These are phyloP conservation scores for Hydractinia echinata DNA, from an alignment of 30 jellyfish, hydroid and myxozoan species.

Conservation along the genomic window DNA sequence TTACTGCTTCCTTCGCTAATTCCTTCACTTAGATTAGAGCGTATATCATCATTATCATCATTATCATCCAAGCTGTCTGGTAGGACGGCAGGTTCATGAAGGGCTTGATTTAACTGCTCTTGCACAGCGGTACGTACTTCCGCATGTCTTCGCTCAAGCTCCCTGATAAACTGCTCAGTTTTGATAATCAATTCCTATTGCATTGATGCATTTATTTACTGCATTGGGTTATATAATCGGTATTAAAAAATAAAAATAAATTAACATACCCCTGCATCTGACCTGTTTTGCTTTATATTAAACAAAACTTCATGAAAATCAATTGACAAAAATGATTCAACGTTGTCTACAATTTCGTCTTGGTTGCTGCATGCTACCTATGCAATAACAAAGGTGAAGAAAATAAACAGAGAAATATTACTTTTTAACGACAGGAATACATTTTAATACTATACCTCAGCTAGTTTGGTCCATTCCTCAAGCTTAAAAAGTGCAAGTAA, in stretches of 20 bases:
- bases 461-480: constrained; percentile 46
- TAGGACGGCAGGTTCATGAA: not conserved
- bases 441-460: constrained; percentile 36
- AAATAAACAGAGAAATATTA: no score
- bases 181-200: constrained; percentile 10
- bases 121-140: constrained; percentile 65
- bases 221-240: not conserved
- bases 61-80: constrained; percentile 35
- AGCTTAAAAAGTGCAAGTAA: constrained; percentile 24
- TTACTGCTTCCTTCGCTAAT: constrained; percentile 68
- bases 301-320: constrained; percentile 52
- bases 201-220: not conserved
- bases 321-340: constrained; percentile 52
- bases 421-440: not conserved
- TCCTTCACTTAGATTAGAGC: constrained; percentile 52
- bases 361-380: constrained; percentile 48
- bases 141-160: constrained; percentile 43
- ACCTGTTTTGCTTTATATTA: not conserved
- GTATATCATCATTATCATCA: constrained; percentile 73
- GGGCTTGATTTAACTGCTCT: constrained; percentile 44
- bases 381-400: not conserved
- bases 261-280: not conserved
- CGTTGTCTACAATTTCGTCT: constrained; percentile 49
- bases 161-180: constrained; percentile 30
- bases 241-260: not conserved